Conservation (phyloP, 2,797 vertebrate genomes). For the Sphenopsis melanotis region DNA sequence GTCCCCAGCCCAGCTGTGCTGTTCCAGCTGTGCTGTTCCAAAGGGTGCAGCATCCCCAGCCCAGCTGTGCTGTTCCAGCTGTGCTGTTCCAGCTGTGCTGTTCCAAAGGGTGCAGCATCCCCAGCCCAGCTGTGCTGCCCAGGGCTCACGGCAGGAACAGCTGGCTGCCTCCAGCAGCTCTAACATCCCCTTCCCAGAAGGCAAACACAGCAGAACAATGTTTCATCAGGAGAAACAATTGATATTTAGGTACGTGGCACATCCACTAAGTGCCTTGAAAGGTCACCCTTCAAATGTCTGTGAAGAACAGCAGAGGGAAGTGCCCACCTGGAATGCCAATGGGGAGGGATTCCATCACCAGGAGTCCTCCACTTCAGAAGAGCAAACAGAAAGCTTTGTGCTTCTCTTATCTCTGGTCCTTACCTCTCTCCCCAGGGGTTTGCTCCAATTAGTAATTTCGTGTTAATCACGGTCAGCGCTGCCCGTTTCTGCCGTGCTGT, state of each 20-base stretch:
- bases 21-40: too few relatives aligned
- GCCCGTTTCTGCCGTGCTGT: neutral
- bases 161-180: neutral
- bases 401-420: conserved; percentile 27
- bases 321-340: conserved; percentile 23
- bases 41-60: too few relatives aligned
- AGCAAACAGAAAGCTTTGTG: conserved; percentile 62
- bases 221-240: neutral
- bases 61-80: too few relatives aligned
- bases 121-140: neutral
- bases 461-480: conserved; percentile 27
- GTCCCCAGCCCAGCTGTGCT: neutral
- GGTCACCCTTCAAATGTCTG: conserved; percentile 42
- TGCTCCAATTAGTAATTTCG: conserved; percentile 58
- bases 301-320: neutral
- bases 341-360: conserved; percentile 31
- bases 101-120: too few relatives aligned
- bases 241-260: conserved; percentile 34
- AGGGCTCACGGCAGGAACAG: neutral
- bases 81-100: too few relatives aligned
- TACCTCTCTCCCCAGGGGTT: conserved; percentile 31
- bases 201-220: neutral
- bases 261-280: conserved; percentile 33
- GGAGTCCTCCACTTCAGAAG: conserved; percentile 39
- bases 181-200: neutral